Base-by-base conservation (phyloP, 2,888 invertebrate genomes). In the Gandaritis pyraliata region DNA sequence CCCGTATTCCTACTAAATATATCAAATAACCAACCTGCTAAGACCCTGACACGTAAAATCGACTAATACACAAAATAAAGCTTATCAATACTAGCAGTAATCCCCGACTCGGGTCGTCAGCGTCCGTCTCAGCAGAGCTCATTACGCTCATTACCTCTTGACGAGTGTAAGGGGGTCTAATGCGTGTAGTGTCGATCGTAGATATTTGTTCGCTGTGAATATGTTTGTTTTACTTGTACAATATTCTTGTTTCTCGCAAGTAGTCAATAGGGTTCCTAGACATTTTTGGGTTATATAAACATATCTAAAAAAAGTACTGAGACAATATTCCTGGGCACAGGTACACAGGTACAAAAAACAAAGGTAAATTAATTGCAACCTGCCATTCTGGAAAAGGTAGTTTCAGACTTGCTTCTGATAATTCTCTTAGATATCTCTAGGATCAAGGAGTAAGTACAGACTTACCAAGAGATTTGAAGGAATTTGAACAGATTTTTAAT, bases 11-110 rank as follows among this genome's bases (percentile, higher is more conserved):
- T 30, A 18, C 43, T 16, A 68, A 67, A 69, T 64, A n/a, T n/a
- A n/a, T n/a, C n/a, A n/a, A 67, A 67, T 58, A 65, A 68, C 51
- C 49, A 38, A 56, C 47, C 43, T 61, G 60, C 60, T 48, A n/a
- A 50, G 54, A 43, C 49, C 45, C 49, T 69, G 64, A 68, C 68
- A 66, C 61, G 62, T 66, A 72, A 75, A 68, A 72, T 69, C 71
- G 68, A 73, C 69, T 75, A 77, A 80, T 74, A 77, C 69, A 76
- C 73, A 72, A 72, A 83, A 81, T 82, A 77, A 85, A 75, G 80
- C 84, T 85, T 81, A 85, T 83, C 82, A 69, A 72, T 78, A 77
- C 74, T 75, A 76, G 73, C 80, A 76, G 78, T 76, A 75, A 78
- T 78, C 65, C 83, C 84, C 83, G 76, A 75, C 77, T 74, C 69